A percentile compares a stretch with the other conserved stretches of the same genome.
These are phyloP conservation scores for Danaus chrysippus DNA, from an alignment of 2,888 invertebrate genomes.

Conservation along the genomic window DNA sequence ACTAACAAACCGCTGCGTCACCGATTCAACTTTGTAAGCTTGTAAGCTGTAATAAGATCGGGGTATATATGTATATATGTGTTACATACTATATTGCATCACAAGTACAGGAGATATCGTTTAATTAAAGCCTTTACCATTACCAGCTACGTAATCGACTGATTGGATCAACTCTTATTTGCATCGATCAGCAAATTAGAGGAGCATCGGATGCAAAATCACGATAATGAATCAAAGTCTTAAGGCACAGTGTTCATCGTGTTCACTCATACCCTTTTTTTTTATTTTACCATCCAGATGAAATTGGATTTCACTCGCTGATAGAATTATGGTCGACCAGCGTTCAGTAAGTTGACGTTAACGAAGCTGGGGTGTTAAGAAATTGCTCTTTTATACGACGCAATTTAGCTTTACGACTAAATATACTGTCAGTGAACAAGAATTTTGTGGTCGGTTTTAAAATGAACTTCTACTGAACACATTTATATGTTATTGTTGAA, in stretches of 20 bases:
- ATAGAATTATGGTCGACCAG: constrained; percentile 23
- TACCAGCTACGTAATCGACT: not conserved
- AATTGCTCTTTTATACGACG: constrained; percentile 30
- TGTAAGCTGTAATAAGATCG: no score
- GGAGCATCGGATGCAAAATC: constrained; percentile 9
- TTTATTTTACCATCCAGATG: constrained; percentile 22
- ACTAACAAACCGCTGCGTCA: not conserved
- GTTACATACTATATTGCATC: not conserved
- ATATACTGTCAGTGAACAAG: constrained; percentile 16
- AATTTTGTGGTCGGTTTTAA: constrained; percentile 7
- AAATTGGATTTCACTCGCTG: constrained; percentile 28
- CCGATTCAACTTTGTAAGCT: not conserved
- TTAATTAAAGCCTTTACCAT: not conserved
- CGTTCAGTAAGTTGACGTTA: constrained; percentile 19
- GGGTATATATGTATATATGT: no score
- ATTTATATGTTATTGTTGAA: not conserved
- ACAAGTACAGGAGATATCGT: not conserved
- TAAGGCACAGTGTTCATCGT: constrained; percentile 20
- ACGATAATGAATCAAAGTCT: constrained; percentile 20
- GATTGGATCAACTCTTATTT: not conserved
- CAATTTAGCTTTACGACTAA: constrained; percentile 21
- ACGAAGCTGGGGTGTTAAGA: constrained; percentile 28
- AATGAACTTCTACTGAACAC: not conserved
- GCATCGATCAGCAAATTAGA: constrained; percentile 1
- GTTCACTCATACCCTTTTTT: constrained; percentile 25